These are phyloP conservation scores for Acholoe squamosa DNA, from an alignment of 2,888 invertebrate species.

Conservation along the genomic window DNA sequence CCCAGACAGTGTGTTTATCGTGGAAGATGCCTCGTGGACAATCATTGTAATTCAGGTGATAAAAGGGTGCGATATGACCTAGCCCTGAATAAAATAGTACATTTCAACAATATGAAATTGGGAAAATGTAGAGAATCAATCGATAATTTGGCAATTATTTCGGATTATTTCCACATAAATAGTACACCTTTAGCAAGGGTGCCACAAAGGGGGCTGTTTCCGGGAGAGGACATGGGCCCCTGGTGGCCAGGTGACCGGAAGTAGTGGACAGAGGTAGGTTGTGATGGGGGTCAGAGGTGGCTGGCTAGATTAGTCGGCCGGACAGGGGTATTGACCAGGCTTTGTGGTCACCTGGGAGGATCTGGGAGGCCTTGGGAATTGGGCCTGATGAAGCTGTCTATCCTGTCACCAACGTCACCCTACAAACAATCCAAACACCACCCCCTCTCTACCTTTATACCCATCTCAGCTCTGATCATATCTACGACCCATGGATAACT, in stretches of 20 bases:
- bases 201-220: conserved; percentile 13
- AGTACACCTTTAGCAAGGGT: not conserved
- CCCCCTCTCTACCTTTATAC: not conserved
- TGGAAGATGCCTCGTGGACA: no score
- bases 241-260: conserved; percentile 41
- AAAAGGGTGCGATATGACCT: no score
- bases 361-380: not conserved
- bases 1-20: no score
- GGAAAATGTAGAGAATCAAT: no score
- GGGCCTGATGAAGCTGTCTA: not conserved
- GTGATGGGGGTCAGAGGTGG: conserved; percentile 6
- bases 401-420: not conserved
- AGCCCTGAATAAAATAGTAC: no score
- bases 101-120: no score
- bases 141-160: no score
- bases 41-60: no score
- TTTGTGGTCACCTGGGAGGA: not conserved
- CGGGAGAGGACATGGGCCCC: not conserved
- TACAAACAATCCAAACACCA: no score
- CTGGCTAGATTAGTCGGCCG: not conserved
- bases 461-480: no score
- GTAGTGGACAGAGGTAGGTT: not conserved
- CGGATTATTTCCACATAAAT: not conserved
- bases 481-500: no score
- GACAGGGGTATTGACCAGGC: not conserved